phyloP scores from a whole-genome alignment of 2,113 vertebrate genomes.

The Progne subis region DNA sequence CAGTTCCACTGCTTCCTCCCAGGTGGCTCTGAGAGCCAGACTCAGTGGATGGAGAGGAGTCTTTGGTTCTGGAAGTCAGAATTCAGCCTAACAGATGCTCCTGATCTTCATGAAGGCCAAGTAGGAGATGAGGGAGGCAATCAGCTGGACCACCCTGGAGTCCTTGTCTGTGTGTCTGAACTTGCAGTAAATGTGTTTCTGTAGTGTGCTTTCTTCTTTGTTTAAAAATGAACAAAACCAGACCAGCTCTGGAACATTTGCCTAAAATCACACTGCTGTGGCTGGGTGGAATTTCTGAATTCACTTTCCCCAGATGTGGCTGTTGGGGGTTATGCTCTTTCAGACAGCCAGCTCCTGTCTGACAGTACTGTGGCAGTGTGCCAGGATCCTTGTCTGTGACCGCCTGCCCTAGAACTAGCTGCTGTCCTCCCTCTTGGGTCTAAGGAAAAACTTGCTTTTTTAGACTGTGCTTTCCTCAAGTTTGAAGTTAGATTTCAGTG shows the following conservation, averaged over 20 bases:
- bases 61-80: slow-evolving; percentile 6
- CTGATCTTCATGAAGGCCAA: background rate
- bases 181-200: background rate
- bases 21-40: background rate
- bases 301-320: background rate
- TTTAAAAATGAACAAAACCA: background rate
- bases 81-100: background rate
- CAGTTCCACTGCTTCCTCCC: background rate
- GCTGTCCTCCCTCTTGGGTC: background rate
- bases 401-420: background rate
- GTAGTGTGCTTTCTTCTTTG: background rate
- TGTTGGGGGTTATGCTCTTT: background rate
- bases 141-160: background rate
- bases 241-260: background rate
- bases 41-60: background rate
- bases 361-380: rapidly evolving
- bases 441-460: background rate
- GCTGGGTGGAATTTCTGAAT: background rate
- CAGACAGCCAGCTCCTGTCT: background rate
- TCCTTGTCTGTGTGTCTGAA: background rate
- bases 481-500: background rate
- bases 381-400: background rate
- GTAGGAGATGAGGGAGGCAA: background rate
- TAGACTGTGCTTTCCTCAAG: background rate
- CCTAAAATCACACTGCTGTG: background rate